Percentiles rank a stretch among this genome's conserved stretches.
These are phyloP conservation scores for Prunella fulvescens DNA, from an alignment of 2,113 vertebrate species.

Conservation along the genomic window DNA sequence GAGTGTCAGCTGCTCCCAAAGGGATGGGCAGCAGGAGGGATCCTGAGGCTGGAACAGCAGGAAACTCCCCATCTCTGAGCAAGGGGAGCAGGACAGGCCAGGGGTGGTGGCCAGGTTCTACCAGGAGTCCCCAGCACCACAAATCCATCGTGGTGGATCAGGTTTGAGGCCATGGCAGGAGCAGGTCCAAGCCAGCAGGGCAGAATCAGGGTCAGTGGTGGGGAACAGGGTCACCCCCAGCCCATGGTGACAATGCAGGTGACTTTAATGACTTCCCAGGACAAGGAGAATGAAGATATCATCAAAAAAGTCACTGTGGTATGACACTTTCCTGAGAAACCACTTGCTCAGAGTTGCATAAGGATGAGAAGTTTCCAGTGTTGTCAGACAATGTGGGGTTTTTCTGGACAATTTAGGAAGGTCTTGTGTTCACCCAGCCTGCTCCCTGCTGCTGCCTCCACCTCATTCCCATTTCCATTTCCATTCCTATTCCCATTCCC, in stretches of 20 bases:
- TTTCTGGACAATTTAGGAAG: neutral
- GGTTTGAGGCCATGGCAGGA: neutral
- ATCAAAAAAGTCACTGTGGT: neutral
- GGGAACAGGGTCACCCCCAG: neutral
- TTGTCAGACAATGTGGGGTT: neutral
- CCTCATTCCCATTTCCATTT: neutral
- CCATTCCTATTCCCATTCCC: neutral
- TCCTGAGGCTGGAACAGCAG: neutral
- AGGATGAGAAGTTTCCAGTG: neutral
- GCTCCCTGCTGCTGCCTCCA: neutral
- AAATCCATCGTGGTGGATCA: too few relatives aligned
- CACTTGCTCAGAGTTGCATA: neutral
- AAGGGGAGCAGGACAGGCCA: neutral
- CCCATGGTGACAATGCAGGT: fast-evolving
- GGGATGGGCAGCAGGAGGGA: fast-evolving
- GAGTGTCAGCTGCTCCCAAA: neutral
- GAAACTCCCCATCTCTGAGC: neutral
- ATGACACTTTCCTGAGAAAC: neutral
- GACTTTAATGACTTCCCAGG: neutral
- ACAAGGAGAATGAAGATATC: neutral
- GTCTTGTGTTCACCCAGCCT: neutral
- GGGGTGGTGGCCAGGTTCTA: neutral
- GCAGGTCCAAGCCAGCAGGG: neutral
- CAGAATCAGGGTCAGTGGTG: neutral
- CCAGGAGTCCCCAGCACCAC: neutral